phyloP scores from a whole-genome alignment of 2,113 vertebrate species.

The Laticauda laticaudata region DNA sequence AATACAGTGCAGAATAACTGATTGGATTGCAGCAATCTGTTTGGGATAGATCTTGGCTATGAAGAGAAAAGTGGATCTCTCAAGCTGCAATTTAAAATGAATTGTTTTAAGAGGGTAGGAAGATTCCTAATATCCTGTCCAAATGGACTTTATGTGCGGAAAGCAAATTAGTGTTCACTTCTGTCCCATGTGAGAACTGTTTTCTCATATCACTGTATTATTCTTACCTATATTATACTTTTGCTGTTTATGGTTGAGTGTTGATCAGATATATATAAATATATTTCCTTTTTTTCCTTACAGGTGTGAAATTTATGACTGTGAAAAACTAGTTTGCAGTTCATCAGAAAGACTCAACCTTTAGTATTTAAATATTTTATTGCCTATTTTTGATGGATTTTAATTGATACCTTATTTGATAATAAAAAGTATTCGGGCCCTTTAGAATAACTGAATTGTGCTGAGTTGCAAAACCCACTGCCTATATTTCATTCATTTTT shows the following conservation, averaged over 20 bases:
- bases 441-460: neutral
- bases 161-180: neutral
- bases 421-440: neutral
- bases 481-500: constrained; percentile 18
- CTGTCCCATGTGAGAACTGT: neutral
- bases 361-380: neutral
- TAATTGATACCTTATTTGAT: neutral
- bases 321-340: neutral
- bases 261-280: neutral
- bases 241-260: neutral
- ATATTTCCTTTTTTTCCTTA: neutral
- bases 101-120: neutral
- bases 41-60: neutral
- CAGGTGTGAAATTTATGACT: neutral
- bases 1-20: constrained; percentile 1
- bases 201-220: neutral
- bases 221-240: neutral
- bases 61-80: neutral
- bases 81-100: neutral
- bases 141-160: neutral
- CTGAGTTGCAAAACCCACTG: neutral
- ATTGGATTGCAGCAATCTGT: constrained; percentile 25
- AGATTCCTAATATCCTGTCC: neutral
- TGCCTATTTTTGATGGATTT: neutral
- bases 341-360: neutral